A percentile compares a stretch with the other conserved stretches of the same genome.
These are phyloP conservation scores for Aplodontia rufa DNA, from an alignment of 2,113 vertebrate species.

Conservation along the genomic window DNA sequence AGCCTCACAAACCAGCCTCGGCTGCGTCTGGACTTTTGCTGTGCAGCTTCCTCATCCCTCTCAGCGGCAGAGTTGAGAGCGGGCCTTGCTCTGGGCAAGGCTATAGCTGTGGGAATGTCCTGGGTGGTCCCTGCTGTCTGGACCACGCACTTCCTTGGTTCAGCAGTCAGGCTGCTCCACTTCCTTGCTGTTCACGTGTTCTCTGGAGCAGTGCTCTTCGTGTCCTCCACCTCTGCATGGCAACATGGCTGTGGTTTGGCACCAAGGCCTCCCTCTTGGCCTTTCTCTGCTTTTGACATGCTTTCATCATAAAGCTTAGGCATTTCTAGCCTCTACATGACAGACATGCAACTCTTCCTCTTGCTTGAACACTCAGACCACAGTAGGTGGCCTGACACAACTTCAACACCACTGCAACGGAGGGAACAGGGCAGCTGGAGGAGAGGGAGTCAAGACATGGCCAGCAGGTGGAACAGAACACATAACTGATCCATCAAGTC, in stretches of 20 bases:
- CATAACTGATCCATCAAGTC: neutral
- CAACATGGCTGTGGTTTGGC: neutral
- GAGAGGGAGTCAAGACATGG: neutral
- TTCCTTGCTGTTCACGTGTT: neutral
- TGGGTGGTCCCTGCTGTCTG: neutral
- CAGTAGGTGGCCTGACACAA: neutral
- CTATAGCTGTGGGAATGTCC: neutral
- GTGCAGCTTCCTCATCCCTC: neutral
- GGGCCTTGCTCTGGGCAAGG: neutral
- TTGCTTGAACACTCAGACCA: neutral
- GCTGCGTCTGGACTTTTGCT: neutral
- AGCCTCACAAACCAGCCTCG: neutral
- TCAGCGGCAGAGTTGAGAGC: neutral
- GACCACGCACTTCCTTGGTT: neutral
- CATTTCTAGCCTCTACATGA: neutral
- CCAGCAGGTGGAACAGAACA: neutral
- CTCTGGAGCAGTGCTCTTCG: neutral
- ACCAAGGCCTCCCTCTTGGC: neutral
- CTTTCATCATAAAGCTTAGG: neutral
- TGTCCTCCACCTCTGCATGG: neutral
- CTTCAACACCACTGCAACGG: neutral
- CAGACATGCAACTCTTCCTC: neutral
- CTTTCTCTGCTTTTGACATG: neutral
- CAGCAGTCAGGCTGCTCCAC: neutral
- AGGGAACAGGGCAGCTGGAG: neutral